Evolutionary conservation across 2,113 vertebrate genomes (phyloP), one percentile per base, ranked within the genome.

Genomic region (Pterocles burchelli): DNA sequence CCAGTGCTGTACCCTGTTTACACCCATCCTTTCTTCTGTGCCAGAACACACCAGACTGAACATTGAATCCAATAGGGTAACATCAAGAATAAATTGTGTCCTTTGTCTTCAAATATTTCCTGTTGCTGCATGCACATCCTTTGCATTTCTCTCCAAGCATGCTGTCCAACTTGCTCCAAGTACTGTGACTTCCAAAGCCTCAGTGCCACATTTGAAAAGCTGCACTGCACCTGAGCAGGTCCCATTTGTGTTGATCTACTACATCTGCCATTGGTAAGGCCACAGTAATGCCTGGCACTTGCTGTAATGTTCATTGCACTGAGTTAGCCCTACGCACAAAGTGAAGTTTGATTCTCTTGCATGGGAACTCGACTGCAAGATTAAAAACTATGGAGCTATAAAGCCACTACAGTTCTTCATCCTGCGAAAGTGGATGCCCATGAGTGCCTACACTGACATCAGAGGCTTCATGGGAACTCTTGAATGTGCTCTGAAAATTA

Each of bases 271-370:
- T 9, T 16, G 13, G 11, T 18, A 43, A 65, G 48, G 18, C 22
- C 54, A 83, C 45, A 45, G 31, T 22, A 13, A 7, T 0, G 2
- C 16, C 67, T 51, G 52, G 22, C 1, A 0, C 51, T 59, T 45
- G 13, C 38, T 73, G 29, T 3, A 36, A 45, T 4, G 14, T 20
- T 75, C 48, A 31, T 6, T 84, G 26, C 2, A 6, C 45, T 72
- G 38, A 72, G 41, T 5, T 19, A 79, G 25, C 13, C 52, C 48
- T 9, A 5, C 3, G 2, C 28, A 20, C 24, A 63, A 52, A 67
- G 20, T 17, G 38, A 85, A 14, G 22, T 41, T 41, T 79, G 51
- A 46, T 21, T 71, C 41, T 45, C 36, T 66, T 48, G 8, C 26
- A 7, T 9, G 21, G 43, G 48, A 1, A 0, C 33, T 86, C 49